Conservation (phyloP, 2,797 vertebrate genomes). For the Coregonus ussuriensis region DNA sequence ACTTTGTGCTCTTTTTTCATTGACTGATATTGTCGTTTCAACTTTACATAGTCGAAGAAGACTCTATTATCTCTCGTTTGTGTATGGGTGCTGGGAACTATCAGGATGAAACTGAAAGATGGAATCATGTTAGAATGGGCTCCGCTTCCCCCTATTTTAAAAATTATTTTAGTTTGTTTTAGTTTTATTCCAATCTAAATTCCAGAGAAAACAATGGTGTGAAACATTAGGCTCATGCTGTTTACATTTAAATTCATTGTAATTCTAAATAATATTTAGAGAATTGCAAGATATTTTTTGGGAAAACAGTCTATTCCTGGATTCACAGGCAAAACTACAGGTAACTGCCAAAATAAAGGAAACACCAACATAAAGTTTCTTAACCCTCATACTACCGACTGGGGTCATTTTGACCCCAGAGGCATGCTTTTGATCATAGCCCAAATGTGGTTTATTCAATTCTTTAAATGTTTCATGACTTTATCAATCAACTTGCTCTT, state of each 20-base stretch:
- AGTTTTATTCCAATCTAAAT: slow-evolving; percentile 28
- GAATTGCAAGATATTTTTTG: neutral
- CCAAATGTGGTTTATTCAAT: too few species aligned
- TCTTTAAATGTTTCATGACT: too few species aligned
- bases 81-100: neutral
- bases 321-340: neutral
- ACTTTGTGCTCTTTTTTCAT: too few species aligned
- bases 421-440: too few species aligned
- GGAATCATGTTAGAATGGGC: slow-evolving; percentile 28
- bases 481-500: too few species aligned
- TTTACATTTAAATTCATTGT: slow-evolving; percentile 27
- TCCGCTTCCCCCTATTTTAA: slow-evolving; percentile 36
- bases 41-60: too few species aligned
- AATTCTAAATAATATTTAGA: slow-evolving; percentile 11
- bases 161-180: neutral
- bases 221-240: neutral
- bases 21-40: too few species aligned
- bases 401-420: too few species aligned
- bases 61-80: neutral
- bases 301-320: neutral
- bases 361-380: neutral
- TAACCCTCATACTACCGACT: neutral
- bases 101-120: neutral
- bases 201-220: neutral
- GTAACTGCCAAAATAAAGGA: neutral